Conservation (phyloP, 1,140 invertebrate species). For the Onthophagus taurus region DNA sequence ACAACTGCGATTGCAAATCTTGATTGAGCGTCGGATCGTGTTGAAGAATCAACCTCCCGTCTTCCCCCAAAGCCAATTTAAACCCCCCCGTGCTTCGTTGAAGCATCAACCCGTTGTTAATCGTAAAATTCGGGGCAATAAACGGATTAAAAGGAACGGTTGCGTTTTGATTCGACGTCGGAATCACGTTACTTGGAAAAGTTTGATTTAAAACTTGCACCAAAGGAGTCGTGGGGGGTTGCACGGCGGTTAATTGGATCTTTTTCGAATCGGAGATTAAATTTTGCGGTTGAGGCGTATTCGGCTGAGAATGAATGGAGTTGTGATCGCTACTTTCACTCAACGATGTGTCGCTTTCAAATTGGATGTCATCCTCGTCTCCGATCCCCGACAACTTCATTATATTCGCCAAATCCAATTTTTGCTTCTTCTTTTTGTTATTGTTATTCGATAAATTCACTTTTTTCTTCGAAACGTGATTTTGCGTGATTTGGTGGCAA, state of each 20-base stretch:
- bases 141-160: slow-evolving; percentile 29
- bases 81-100: slow-evolving; percentile 33
- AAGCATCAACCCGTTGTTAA: slow-evolving; percentile 35
- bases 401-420: slow-evolving; percentile 46
- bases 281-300: slow-evolving; percentile 23
- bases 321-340: slow-evolving; percentile 34
- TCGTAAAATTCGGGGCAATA: slow-evolving; percentile 35
- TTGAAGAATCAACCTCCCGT: slow-evolving; percentile 34
- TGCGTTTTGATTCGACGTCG: slow-evolving; percentile 22
- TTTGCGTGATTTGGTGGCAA: background rate
- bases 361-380: slow-evolving; percentile 37
- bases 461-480: slow-evolving; percentile 27
- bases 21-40: slow-evolving; percentile 36
- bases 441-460: no score
- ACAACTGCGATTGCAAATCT: slow-evolving; percentile 35
- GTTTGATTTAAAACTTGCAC: slow-evolving; percentile 29
- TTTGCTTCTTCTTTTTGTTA: slow-evolving; percentile 40
- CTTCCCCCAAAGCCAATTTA: slow-evolving; percentile 34
- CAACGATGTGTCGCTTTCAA: slow-evolving; percentile 35
- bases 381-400: slow-evolving; percentile 43
- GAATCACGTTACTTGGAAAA: slow-evolving; percentile 31
- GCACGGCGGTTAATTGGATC: slow-evolving; percentile 29
- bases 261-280: slow-evolving; percentile 23
- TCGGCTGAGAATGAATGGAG: slow-evolving; percentile 19
- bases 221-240: slow-evolving; percentile 26